Evolutionary conservation across 2,797 vertebrate genomes (phyloP).

Genomic region (Hypotaenidia okinawae): DNA sequence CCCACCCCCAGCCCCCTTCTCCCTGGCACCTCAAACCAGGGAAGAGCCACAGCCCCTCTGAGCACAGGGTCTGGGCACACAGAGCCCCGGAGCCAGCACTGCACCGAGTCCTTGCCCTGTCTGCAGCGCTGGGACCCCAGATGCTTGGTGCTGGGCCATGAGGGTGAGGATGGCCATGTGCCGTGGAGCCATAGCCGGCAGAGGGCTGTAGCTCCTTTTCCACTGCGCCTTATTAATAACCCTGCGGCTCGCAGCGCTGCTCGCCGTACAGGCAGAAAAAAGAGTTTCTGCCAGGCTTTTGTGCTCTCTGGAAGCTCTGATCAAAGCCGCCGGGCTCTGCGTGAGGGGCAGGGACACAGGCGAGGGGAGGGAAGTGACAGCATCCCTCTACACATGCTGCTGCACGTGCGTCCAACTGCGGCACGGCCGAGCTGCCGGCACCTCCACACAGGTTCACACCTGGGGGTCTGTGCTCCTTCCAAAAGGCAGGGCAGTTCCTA

Average conservation of each 20-base stretch:
- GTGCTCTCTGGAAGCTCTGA: background rate
- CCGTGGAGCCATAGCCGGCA: background rate
- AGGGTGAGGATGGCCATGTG: background rate
- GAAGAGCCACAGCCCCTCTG: rapidly evolving
- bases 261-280: background rate
- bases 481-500: background rate
- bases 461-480: rapidly evolving
- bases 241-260: background rate
- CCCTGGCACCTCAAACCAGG: background rate
- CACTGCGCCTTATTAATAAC: background rate
- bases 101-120: rapidly evolving
- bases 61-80: background rate
- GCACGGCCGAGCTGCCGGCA: rapidly evolving
- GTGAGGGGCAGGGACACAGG: background rate
- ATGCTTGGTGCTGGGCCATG: too few relatives aligned
- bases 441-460: rapidly evolving
- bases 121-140: background rate
- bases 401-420: background rate
- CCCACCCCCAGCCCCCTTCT: background rate
- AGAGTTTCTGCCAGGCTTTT: background rate
- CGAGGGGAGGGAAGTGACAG: background rate
- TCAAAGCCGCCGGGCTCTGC: background rate
- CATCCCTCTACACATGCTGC: rapidly evolving
- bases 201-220: constrained; percentile 51
- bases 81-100: background rate